Evolutionary conservation across 1,140 invertebrate genomes (phyloP).

Genomic region (Drosophila pallidifrons): DNA sequence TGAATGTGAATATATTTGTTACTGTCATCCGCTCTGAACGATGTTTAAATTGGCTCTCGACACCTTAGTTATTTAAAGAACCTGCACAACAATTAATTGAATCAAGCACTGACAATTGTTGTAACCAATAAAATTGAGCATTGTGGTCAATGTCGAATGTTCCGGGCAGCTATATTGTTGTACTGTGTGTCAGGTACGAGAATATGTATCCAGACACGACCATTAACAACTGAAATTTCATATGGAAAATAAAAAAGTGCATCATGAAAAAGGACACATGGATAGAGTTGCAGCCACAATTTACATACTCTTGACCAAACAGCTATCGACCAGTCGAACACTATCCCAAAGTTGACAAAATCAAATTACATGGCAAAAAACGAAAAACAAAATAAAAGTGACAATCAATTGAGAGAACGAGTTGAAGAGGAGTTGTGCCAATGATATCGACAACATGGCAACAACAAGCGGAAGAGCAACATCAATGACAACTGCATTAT

Average conservation of each 20-base stretch:
- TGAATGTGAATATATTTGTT: neutral
- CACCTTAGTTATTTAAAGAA: constrained; percentile 21
- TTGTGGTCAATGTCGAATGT: constrained; percentile 18
- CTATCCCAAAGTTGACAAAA: constrained; percentile 37
- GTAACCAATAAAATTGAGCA: constrained; percentile 29
- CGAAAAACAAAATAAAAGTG: neutral
- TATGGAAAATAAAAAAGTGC: constrained; percentile 25
- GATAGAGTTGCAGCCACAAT: constrained; percentile 34
- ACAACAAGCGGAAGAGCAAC: constrained; percentile 5
- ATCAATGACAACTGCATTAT: constrained; percentile 76
- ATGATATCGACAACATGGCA: neutral
- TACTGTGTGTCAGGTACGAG: neutral
- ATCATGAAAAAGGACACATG: constrained; percentile 48
- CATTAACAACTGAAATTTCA: constrained; percentile 5
- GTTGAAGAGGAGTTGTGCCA: neutral
- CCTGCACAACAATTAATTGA: constrained; percentile 34
- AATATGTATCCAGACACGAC: neutral
- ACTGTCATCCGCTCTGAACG: neutral
- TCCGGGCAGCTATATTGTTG: neutral
- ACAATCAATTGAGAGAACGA: neutral
- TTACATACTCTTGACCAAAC: constrained; percentile 52
- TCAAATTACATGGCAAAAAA: constrained; percentile 62
- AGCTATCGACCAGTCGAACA: constrained; percentile 25
- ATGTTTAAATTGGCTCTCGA: constrained; percentile 11
- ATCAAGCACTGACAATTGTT: constrained; percentile 33